Evolutionary conservation across 1,140 invertebrate species (phyloP), one percentile per base, ranked within the genome.

Genomic region (Tetramorium parvispinum): DNA sequence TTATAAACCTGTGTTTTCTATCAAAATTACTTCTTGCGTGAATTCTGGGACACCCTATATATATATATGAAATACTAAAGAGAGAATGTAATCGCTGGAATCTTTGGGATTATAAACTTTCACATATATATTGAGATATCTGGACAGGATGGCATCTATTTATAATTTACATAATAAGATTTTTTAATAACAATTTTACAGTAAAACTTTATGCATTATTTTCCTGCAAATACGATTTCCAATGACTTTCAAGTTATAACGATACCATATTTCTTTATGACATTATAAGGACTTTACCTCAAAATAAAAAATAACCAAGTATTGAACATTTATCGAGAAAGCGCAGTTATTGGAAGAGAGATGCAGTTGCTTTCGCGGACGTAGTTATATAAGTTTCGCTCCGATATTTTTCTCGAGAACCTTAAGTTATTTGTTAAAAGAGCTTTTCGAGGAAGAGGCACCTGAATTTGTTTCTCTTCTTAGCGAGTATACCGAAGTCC

Each of bases 401-500:
- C 16, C n/a, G 10, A 43, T 13, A 73, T 73, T 83, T 59, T 37
- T 75, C 40, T 32, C 57, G 24, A 21, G 43, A n/a, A 59, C 3
- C 21, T 46, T n/a, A 27, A 75, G 40, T 73, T 75, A 83, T 83
- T 73, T 73, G 37, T 24, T 55, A 24, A n/a, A 46, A 43, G 37
- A 55, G 21, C 78, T 81, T 70, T 81, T 18, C 37, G 8, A 46
- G 6, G 43, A 65, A 53, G 21, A 61, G 43, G 18, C 57, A 94
- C 93, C 87, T 93, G 71, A 92, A 94, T 87, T 88, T 92, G 11
- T 94, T 93, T 5, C 86, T 87, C 51, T 81, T 86, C 61, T 88
- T 94, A 49, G 82, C 57, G 0, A 94, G 65, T 73, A 94, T 94
- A 7, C 93, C 94, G 70, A 91, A 94, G 87, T 93, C 87, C 43